phyloP scores from a whole-genome alignment of 2,113 vertebrate species.

The Colossoma macropomum region DNA sequence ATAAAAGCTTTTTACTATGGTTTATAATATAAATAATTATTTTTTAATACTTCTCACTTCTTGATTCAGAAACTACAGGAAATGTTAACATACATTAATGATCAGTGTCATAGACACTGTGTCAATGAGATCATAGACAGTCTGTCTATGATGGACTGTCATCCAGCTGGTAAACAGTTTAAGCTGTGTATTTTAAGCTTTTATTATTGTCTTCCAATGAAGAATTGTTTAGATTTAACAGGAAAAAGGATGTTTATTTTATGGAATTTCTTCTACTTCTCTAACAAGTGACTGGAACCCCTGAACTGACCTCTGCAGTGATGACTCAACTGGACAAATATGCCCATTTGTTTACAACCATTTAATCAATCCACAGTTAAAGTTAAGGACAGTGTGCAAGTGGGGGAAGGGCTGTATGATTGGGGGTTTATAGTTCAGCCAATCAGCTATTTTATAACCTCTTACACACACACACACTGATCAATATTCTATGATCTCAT shows the following conservation, averaged over 20 bases:
- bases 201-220: neutral
- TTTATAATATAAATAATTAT: too few species aligned
- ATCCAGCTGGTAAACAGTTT: too few species aligned
- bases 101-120: too few species aligned
- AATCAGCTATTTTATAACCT: neutral
- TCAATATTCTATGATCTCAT: constrained; percentile 38
- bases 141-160: too few species aligned
- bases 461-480: constrained; percentile 17
- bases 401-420: neutral
- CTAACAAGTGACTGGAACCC: neutral
- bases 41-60: too few species aligned
- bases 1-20: too few species aligned
- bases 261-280: neutral
- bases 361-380: neutral
- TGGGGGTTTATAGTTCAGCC: neutral
- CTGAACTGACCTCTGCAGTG: neutral
- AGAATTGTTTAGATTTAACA: constrained; percentile 1
- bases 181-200: too few species aligned
- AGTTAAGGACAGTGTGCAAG: neutral
- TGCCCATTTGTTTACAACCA: neutral
- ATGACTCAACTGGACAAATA: neutral
- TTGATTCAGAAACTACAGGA: too few species aligned
- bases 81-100: too few species aligned
- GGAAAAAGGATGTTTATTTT: neutral
- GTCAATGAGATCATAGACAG: too few species aligned